phyloP scores from a whole-genome alignment of 2,888 invertebrate genomes.

The Nomada fucata region DNA sequence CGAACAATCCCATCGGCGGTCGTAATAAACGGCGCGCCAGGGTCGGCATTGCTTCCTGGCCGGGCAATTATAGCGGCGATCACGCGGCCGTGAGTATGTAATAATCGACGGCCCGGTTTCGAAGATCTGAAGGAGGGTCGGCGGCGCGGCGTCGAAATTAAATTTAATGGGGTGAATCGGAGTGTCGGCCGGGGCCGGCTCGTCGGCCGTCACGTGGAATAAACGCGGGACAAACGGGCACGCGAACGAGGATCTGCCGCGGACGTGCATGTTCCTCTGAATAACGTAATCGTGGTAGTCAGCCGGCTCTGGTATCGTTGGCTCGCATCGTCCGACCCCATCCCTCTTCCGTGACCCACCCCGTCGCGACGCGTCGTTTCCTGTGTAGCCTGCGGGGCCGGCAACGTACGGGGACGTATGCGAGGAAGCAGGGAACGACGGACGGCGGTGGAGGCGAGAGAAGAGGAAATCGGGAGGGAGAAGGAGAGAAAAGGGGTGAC shows the following conservation, averaged over 20 bases:
- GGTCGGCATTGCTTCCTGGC: slow-evolving; percentile 42
- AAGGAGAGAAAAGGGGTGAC: too few relatives aligned
- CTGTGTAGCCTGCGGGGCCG: slow-evolving; percentile 40
- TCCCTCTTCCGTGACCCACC: slow-evolving; percentile 38
- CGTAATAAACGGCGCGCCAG: slow-evolving; percentile 23
- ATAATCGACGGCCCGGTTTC: slow-evolving; percentile 65
- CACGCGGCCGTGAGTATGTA: slow-evolving; percentile 53
- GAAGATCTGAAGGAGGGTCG: slow-evolving; percentile 53
- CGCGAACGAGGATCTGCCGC: slow-evolving; percentile 55
- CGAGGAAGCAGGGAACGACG: too few relatives aligned
- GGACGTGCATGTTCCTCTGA: slow-evolving; percentile 65
- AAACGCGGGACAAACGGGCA: slow-evolving; percentile 66
- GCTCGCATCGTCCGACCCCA: slow-evolving; percentile 64
- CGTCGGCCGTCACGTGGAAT: slow-evolving; percentile 62
- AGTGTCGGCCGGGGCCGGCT: slow-evolving; percentile 65
- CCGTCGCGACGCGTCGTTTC: slow-evolving; percentile 30
- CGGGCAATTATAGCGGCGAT: slow-evolving; percentile 54
- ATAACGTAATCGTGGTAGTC: slow-evolving; percentile 77
- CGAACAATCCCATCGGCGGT: slow-evolving; percentile 9
- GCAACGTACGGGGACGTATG: slow-evolving; percentile 55
- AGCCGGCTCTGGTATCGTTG: slow-evolving; percentile 73
- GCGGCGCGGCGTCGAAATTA: slow-evolving; percentile 73
- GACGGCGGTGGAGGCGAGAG: background rate
- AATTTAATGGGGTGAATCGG: slow-evolving; percentile 83
- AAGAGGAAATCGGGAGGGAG: background rate